phyloP scores from a whole-genome alignment of 2,113 vertebrate species.

The Leptobrachium ailaonicum region DNA sequence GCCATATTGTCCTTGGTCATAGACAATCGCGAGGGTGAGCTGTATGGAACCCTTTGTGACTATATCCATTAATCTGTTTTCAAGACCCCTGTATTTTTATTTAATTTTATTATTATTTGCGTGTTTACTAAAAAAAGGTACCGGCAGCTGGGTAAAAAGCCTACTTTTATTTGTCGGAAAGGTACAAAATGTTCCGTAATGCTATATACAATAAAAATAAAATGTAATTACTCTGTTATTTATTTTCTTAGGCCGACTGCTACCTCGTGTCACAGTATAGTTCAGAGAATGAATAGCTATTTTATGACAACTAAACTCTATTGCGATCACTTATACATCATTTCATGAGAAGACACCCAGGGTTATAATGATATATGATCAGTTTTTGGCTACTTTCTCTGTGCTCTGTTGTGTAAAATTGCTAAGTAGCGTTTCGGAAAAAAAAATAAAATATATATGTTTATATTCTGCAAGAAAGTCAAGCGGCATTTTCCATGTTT shows the following conservation, averaged over 20 bases:
- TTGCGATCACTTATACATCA: not conserved
- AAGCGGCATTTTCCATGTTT: not conserved
- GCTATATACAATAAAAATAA: too few species aligned
- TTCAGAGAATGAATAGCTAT: not conserved
- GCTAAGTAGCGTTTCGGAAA: not conserved
- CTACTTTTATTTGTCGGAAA: too few species aligned
- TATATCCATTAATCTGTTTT: too few species aligned
- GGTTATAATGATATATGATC: slow-evolving; percentile 1
- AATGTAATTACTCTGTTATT: not conserved
- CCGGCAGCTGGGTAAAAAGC: too few species aligned
- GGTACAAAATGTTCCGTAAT: too few species aligned
- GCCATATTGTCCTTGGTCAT: too few species aligned
- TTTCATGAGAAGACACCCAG: not conserved
- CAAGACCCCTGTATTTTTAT: too few species aligned
- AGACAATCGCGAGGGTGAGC: too few species aligned
- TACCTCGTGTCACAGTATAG: not conserved
- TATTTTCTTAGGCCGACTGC: not conserved
- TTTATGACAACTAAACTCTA: not conserved
- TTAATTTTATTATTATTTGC: too few species aligned
- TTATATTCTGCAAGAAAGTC: not conserved
- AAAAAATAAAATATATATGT: not conserved
- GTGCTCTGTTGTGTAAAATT: not conserved
- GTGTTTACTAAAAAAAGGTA: too few species aligned
- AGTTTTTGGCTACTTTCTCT: not conserved
- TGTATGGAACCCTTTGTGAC: too few species aligned